Base-by-base conservation (phyloP, 2,113 vertebrate species). In the Cairina moschata region DNA sequence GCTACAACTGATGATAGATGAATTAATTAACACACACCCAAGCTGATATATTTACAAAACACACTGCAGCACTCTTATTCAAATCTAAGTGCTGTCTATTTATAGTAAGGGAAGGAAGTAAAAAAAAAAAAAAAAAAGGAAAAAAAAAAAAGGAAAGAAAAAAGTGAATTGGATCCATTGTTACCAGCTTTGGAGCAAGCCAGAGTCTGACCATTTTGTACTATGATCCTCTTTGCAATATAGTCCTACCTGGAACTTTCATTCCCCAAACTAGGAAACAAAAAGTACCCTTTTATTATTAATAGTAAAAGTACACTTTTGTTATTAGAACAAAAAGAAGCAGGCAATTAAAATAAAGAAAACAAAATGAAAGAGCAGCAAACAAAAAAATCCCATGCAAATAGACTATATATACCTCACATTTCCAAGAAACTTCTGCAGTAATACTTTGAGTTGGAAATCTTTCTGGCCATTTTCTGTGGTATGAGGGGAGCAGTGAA, bases 111-210 rank as follows among this genome's bases (percentile, higher is more conserved):
- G 46, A 20, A 48, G 20, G 20, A 22, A 48, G 10, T 21, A 21
- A 46, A 46, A 46, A 17, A 44, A 44, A 46, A 21, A 11, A 21
- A 21, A 10, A 44, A n/a, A 12, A 25, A 6, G 21, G 15, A 22
- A 31, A 55, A 11, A 7, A 36, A 34, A 14, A 5, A 23, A 34
- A 60, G 21, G 10, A 54, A 34, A 5, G 10, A 55, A 31, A 32
- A 56, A 17, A 22, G 0, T 26, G 32, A 14, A 63, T 3, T 32
- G 8, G 0, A 4, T 20, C 5, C 59, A 3, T 29, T 65, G 3
- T 59, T 90, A 52, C 16, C 18, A 25, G 8, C 26, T 44, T 34
- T 55, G 11, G 16, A 65, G 17, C 40, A 8, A 91, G 9, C 6
- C 11, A 16, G 3, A 34, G 1, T 75, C 18, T 20, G 15, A 11